phyloP scores from a whole-genome alignment of 37 sponge, comb jelly and placozoan genomes.

The Oscarella lobularis region DNA sequence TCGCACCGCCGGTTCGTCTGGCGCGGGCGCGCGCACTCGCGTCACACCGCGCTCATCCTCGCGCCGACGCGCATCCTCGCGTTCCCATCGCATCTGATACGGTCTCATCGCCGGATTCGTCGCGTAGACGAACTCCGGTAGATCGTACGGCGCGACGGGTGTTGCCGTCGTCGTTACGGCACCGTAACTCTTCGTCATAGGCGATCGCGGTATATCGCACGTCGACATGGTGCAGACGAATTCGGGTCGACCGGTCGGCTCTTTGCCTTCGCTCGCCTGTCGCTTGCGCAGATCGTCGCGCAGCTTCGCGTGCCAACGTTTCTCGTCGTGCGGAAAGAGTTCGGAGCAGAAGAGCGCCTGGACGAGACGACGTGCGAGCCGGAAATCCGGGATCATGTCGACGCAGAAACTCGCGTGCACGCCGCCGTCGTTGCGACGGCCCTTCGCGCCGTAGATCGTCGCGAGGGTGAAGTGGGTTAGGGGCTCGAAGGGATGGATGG shows the following conservation, averaged over 20 bases:
- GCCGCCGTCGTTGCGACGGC: neutral
- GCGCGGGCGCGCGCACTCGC: neutral
- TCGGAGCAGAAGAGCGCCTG: neutral
- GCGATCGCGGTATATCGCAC: neutral
- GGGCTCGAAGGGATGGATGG: conserved; percentile 23
- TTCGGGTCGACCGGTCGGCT: neutral
- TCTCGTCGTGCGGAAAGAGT: neutral
- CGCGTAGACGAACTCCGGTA: neutral
- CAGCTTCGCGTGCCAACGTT: neutral
- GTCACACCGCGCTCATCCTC: neutral
- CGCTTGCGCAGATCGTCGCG: neutral
- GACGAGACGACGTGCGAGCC: neutral
- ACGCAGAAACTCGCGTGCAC: neutral
- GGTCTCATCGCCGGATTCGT: neutral
- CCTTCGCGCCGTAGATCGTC: neutral
- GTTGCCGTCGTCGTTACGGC: neutral
- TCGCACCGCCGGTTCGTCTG: neutral
- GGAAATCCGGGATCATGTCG: neutral
- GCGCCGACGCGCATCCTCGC: no score
- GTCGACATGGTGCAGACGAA: neutral
- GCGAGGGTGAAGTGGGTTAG: neutral
- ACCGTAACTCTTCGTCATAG: neutral
- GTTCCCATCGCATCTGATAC: neutral
- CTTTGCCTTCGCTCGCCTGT: neutral
- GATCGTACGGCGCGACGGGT: neutral